A percentile compares a stretch with the other conserved stretches of the same genome.
Evolutionary conservation across 2,797 vertebrate genomes (phyloP).

Genomic region (Galaxias olidus): DNA sequence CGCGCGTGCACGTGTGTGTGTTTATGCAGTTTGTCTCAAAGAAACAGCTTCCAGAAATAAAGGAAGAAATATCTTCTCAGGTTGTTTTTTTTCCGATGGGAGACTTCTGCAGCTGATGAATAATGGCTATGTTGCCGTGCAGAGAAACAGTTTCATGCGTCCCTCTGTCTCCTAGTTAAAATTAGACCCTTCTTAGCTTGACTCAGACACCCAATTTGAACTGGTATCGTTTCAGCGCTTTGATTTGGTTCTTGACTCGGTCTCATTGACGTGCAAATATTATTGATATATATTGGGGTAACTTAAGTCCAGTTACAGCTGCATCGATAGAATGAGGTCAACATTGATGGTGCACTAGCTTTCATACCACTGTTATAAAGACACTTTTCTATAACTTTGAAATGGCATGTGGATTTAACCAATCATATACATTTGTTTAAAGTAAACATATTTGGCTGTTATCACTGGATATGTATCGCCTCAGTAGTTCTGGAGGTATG

Average conservation of each 20-base stretch:
- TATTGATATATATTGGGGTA: constrained; percentile 44
- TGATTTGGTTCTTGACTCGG: constrained; percentile 58
- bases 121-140: constrained; percentile 72
- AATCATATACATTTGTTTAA: too few species aligned
- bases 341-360: not conserved
- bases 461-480: too few species aligned
- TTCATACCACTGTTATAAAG: too few species aligned
- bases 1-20: constrained; percentile 36
- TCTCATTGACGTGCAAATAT: constrained; percentile 52
- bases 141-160: constrained; percentile 65
- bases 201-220: constrained; percentile 67
- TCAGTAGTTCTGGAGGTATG: too few species aligned
- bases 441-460: too few species aligned
- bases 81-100: constrained; percentile 60
- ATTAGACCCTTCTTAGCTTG: constrained; percentile 59
- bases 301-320: constrained; percentile 15
- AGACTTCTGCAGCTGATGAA: constrained; percentile 72
- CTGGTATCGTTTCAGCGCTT: constrained; percentile 62
- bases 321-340: not conserved
- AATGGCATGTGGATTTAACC: too few species aligned
- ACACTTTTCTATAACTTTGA: too few species aligned
- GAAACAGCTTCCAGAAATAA: constrained; percentile 62
- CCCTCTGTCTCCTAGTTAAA: constrained; percentile 72
- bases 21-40: constrained; percentile 54
- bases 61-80: constrained; percentile 53